Conservation (phyloP, 2,888 invertebrate species). For the Ernsta delagoae region DNA sequence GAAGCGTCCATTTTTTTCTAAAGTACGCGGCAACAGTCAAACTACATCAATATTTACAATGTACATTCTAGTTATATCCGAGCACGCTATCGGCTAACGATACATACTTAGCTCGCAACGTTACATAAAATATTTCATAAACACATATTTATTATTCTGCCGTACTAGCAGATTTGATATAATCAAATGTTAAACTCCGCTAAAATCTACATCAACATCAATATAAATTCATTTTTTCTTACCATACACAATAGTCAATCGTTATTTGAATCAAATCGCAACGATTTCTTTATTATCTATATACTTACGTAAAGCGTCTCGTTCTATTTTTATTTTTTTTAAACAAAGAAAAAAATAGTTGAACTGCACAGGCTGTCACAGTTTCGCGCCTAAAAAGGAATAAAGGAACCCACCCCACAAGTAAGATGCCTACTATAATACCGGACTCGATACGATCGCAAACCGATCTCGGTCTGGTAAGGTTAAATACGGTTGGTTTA, state of each 20-base stretch:
- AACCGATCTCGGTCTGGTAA: too few species aligned
- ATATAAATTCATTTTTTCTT: slow-evolving; percentile 37
- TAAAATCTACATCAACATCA: slow-evolving; percentile 35
- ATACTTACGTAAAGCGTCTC: slow-evolving; percentile 18
- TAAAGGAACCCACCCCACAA: too few species aligned
- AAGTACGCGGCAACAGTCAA: slow-evolving; percentile 10
- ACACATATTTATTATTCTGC: slow-evolving; percentile 4
- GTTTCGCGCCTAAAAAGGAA: too few species aligned
- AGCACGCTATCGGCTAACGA: slow-evolving; percentile 16
- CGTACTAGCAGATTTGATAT: not conserved
- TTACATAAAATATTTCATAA: slow-evolving; percentile 4
- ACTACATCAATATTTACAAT: slow-evolving; percentile 35
- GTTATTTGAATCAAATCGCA: slow-evolving; percentile 9
- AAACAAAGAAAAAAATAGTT: not conserved
- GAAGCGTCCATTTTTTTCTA: not conserved
- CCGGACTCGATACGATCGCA: too few species aligned
- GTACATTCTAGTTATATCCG: slow-evolving; percentile 11
- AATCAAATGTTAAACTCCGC: slow-evolving; percentile 21
- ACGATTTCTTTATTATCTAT: slow-evolving; percentile 6
- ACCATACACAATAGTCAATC: slow-evolving; percentile 12
- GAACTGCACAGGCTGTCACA: not conserved
- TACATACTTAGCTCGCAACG: slow-evolving; percentile 28
- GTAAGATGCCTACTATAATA: too few species aligned
- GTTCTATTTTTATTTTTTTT: slow-evolving; percentile 2
- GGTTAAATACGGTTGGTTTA: too few species aligned